Base-by-base conservation (phyloP, 35 echinoderm and acorn worm species). In the Stichopus chloronotus region DNA sequence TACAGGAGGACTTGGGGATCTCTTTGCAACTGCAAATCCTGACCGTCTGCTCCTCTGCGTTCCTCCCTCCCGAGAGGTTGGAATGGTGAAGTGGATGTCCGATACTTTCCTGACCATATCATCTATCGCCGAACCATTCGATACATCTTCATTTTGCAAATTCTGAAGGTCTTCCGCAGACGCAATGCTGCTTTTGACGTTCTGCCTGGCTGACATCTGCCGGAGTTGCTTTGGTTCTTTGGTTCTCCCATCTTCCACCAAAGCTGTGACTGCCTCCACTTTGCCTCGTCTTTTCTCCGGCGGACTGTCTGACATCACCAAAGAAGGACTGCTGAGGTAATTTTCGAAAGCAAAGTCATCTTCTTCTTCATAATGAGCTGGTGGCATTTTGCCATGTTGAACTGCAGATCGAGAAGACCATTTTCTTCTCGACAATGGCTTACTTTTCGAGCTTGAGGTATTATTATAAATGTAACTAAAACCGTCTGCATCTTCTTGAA, bases 121-220 rank as follows among this genome's bases (percentile, higher is more conserved):
- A 19, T 22, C 79, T 16, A 58, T 23, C 68, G 53, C 84, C 2
- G 58, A 21, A 17, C 12, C 43, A 53, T 92, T 80, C 0, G 81
- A 11, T 5, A 9, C 60, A 83, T 84, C 91, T 20, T 63, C 78
- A 14, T 92, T 56, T 83, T 68, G 7, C 6, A 92, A 63, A n/a
- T 81, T 79, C 24, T 63, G 76, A 9, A 92, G 79, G 23, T 92
- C 91, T 54, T 92, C 56, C 12, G 78, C 91, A 74, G 78, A 65
- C 10, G 79, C 77, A 65, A 92, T 60, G 8, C 79, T 68, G 52
- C 79, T 92, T 57, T 92, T 81, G 0, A 92, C 25, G 8, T 61
- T 81, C 56, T 92, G 78, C 81, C 91, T 68, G 4, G 19, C 13
- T 0, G 17, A 7, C 6, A n/a, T n/a, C 22, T 14, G 69, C 6